These are phyloP conservation scores for Lipophrys pholis DNA, from an alignment of 2,113 vertebrate genomes.

Conservation along the genomic window DNA sequence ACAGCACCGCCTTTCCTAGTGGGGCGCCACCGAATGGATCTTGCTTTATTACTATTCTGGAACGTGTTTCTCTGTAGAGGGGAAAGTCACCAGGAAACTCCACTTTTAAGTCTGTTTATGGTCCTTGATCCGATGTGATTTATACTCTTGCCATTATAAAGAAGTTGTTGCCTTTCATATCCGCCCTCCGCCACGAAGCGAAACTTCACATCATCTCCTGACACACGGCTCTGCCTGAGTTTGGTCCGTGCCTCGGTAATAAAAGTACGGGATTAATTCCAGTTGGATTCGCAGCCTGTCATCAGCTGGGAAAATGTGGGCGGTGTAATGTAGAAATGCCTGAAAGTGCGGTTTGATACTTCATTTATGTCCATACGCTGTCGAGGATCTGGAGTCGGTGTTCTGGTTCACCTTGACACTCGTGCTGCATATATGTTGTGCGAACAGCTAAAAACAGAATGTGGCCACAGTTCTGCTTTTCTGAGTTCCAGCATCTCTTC, in stretches of 20 bases:
- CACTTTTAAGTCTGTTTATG: slow-evolving; percentile 21
- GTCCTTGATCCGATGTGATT: not conserved
- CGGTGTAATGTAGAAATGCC: not conserved
- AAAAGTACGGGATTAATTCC: slow-evolving; percentile 3
- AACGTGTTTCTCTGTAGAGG: slow-evolving; percentile 2
- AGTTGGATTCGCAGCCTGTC: not conserved
- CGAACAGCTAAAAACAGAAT: slow-evolving; percentile 3
- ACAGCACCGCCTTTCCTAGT: slow-evolving; percentile 28
- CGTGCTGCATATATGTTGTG: not conserved
- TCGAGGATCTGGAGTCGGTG: not conserved
- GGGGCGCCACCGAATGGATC: slow-evolving; percentile 46
- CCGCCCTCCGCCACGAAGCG: not conserved
- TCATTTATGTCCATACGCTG: slow-evolving; percentile 11
- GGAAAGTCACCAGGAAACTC: not conserved
- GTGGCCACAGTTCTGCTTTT: not conserved
- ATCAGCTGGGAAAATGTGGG: not conserved
- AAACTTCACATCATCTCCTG: slow-evolving; percentile 8
- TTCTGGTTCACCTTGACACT: not conserved
- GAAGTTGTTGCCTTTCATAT: not conserved
- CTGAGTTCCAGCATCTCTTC: too few relatives aligned
- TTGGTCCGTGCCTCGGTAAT: not conserved
- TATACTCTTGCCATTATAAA: not conserved
- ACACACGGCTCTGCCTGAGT: not conserved
- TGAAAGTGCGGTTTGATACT: not conserved
- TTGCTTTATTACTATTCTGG: slow-evolving; percentile 33